Conservation (phyloP, 2,113 vertebrate genomes). For the Limanda limanda region DNA sequence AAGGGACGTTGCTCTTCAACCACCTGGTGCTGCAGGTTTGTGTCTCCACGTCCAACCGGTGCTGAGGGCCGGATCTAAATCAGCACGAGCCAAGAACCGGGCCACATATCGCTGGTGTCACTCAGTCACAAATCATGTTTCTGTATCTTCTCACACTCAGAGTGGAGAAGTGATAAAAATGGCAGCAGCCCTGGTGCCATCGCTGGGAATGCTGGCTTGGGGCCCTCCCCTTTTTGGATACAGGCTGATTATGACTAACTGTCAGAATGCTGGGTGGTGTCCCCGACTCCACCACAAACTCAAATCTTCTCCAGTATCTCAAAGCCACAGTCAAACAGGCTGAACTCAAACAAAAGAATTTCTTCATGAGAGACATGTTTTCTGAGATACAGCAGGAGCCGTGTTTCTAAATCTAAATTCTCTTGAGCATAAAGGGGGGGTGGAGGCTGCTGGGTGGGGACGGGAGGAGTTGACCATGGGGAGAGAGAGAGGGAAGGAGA, state of each 20-base stretch:
- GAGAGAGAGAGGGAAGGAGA: not conserved
- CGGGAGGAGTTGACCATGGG: constrained; percentile 1
- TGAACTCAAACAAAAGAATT: not conserved
- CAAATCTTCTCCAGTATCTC: not conserved
- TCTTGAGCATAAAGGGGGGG: not conserved
- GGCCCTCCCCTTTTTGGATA: not conserved
- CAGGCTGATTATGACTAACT: constrained; percentile 1
- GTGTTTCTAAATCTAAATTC: not conserved
- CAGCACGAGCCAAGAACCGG: not conserved
- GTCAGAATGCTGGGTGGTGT: constrained; percentile 13
- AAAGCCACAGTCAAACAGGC: not conserved
- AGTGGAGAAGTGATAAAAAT: not conserved
- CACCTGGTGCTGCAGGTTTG: not conserved
- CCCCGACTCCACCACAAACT: not conserved
- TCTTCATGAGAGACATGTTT: not conserved
- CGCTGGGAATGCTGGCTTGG: too few relatives aligned
- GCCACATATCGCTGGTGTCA: not conserved
- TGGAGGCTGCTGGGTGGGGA: not conserved
- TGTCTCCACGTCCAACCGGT: too few relatives aligned
- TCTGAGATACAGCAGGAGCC: not conserved
- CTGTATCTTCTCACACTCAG: not conserved
- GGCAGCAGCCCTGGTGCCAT: not conserved
- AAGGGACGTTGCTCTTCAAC: not conserved
- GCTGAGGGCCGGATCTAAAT: not conserved
- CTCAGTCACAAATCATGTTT: not conserved